Evolutionary conservation across 1,140 invertebrate species (phyloP), one percentile per base, ranked within the genome.

Genomic region (Agrilus planipennis): DNA sequence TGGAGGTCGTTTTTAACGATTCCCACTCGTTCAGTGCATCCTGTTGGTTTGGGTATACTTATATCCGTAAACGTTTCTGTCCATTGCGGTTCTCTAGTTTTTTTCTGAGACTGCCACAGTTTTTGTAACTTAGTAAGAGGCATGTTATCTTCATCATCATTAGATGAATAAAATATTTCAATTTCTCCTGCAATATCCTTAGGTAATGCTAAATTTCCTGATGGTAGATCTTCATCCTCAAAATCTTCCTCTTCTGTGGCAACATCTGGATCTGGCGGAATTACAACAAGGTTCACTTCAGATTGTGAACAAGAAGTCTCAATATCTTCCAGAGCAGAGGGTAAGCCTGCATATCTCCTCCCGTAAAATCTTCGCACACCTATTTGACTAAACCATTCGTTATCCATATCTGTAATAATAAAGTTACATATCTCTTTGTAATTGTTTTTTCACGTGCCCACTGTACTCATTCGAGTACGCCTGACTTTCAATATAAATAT

Each of bases 241-340:
- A 35, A 35, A n/a, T 19, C 15, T 23, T 37, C 35, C 11, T 37
- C 17, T 20, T 37, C 35, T 15, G 35, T 37, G 9, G 17, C 7
- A 23, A 20, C 15, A 22, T 36, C 34, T 36, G 18, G 7, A 21
- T 10, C 36, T 7, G 36, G 36, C 20, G 36, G 36, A 9, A 38
- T 9, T 14, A 39, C 2, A 9, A 39, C 37, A 39, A 39, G 14
- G 29, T 39, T 15, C 2, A 19, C 14, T 10, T 28, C 18, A 29
- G 11, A 23, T 12, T 25, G 25, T 12, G 11, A 11, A 27, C 17
- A 15, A 12, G 7, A 29, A 16, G 21, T 16, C 4, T 15, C 20
- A 23, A 39, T 25, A 39, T 39, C 23, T 39, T 39, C 18, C 11
- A 39, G 7, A 3, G 37, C 37, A 37, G 23, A 7, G 7, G 7